A percentile compares a stretch with the other conserved stretches of the same genome.
These are phyloP conservation scores for Tetramorium bicarinatum DNA, from an alignment of 2,888 invertebrate genomes.

Conservation along the genomic window DNA sequence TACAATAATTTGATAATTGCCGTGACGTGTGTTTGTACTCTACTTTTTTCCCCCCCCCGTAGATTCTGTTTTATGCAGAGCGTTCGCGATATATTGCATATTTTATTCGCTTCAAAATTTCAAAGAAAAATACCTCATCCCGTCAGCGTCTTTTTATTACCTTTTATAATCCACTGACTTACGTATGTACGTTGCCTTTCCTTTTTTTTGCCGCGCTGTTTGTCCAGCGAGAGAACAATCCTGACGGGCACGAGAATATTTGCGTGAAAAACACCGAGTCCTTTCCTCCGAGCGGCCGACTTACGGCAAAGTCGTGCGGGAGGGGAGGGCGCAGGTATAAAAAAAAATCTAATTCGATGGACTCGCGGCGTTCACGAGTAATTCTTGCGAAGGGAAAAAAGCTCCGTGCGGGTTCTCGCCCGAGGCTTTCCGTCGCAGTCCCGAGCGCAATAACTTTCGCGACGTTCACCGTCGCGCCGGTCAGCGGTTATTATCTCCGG, in stretches of 20 bases:
- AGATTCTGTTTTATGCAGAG: neutral
- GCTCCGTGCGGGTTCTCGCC: conserved; percentile 21
- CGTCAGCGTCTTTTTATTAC: neutral
- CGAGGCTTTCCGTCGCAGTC: conserved; percentile 6
- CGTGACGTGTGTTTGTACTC: neutral
- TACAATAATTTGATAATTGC: neutral
- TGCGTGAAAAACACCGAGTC: conserved; percentile 10
- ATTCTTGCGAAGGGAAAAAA: conserved; percentile 44
- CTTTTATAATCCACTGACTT: conserved; percentile 26
- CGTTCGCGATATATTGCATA: conserved; percentile 2
- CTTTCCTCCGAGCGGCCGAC: conserved; percentile 29
- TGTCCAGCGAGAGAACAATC: conserved; percentile 5
- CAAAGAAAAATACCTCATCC: neutral
- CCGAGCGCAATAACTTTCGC: conserved; percentile 53
- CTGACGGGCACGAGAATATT: conserved; percentile 2
- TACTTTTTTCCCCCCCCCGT: neutral
- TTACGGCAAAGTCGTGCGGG: conserved; percentile 27
- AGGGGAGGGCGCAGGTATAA: neutral
- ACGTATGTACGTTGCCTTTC: neutral
- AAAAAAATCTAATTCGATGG: conserved; percentile 48
- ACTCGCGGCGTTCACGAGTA: conserved; percentile 27
- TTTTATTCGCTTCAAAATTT: neutral
- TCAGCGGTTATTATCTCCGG: conserved; percentile 48
- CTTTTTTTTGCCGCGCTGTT: neutral
- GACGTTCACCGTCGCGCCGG: conserved; percentile 51